Base-by-base conservation (phyloP, 2,797 vertebrate genomes). In the Sebastiscus albofasciatus region DNA sequence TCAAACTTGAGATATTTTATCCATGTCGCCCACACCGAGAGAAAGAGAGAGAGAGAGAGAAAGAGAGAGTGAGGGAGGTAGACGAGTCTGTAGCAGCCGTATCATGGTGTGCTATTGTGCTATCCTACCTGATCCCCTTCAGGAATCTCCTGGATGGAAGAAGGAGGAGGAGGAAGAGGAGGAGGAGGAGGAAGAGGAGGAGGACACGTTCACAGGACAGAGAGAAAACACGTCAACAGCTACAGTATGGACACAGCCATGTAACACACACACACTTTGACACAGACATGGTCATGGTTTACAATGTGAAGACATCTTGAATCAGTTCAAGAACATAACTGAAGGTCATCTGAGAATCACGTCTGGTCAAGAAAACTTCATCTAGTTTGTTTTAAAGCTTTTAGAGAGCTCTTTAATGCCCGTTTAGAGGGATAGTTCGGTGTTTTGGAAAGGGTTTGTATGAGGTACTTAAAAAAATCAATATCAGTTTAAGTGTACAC, bases 141-240 rank as follows among this genome's bases (percentile, higher is more conserved):
- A 97, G 97, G 97, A 97, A 98, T 97, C 95, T 99, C 98, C 98
- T 99, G 97, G 95, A 97, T 96, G 97, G 96, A 96, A 93, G 96
- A 90, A 92, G 84, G 85, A 90, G 68, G 90, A 88, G 67, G 72
- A 85, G 95, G 36, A 39, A 1, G 36, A 36, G 34, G 95, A 96
- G 93, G 96, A 86, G 67, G 81, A 90, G 62, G 89, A 92, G 13
- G 93, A 92, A 27, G 90, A 91, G 67, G 90, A 92, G 58, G 87
- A 88, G 89, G 87, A 94, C 80, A 96, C 88, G 96, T 96, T 96
- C 96, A 98, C 97, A 97, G 97, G 97, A 99, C 97, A 97, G 96
- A 99, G 97, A 99, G 97, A 99, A 97, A 98, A 97, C 98, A 97
- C 96, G 97, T 99, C 95, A 99, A 98, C 97, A 97, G 96, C 97